A percentile compares a stretch with the other conserved stretches of the same genome.
phyloP scores from a whole-genome alignment of 2,113 vertebrate species.

The Poeciliopsis retropinna region DNA sequence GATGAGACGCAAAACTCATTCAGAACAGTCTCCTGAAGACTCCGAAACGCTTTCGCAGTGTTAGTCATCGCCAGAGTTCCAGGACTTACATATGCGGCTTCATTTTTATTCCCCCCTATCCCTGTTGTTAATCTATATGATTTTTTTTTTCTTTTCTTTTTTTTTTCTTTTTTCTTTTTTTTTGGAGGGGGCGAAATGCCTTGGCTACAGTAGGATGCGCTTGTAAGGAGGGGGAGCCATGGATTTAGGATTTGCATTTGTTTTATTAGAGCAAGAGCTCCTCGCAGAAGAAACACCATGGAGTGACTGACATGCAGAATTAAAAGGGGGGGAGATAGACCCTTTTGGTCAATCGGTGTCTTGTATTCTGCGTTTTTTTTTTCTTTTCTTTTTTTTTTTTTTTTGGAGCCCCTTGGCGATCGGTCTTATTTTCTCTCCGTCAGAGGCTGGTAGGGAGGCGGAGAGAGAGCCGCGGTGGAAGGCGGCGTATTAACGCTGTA shows the following conservation, averaged over 20 bases:
- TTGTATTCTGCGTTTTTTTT: slow-evolving; percentile 54
- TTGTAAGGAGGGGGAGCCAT: slow-evolving; percentile 62
- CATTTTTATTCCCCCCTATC: neutral
- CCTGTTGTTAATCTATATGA: neutral
- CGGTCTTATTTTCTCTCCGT: slow-evolving; percentile 71
- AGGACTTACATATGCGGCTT: slow-evolving; percentile 48
- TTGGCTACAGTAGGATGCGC: slow-evolving; percentile 64
- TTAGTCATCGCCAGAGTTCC: slow-evolving; percentile 69
- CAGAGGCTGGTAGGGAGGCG: slow-evolving; percentile 73
- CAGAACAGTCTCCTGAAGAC: slow-evolving; percentile 71
- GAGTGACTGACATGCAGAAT: slow-evolving; percentile 66
- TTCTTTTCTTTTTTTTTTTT: slow-evolving; percentile 37
- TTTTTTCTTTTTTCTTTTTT: slow-evolving; percentile 24
- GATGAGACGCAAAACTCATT: slow-evolving; percentile 80
- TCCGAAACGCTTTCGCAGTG: slow-evolving; percentile 66
- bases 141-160: slow-evolving; percentile 17
- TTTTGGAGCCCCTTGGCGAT: slow-evolving; percentile 71
- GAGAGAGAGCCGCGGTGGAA: slow-evolving; percentile 70
- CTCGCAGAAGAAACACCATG: slow-evolving; percentile 65
- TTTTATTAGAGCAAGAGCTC: slow-evolving; percentile 61
- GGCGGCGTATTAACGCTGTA: slow-evolving; percentile 57
- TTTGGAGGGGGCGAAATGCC: slow-evolving; percentile 47
- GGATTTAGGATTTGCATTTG: slow-evolving; percentile 62
- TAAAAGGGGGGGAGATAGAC: slow-evolving; percentile 59
- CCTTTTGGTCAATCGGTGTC: slow-evolving; percentile 56